These are phyloP conservation scores for Nansenia antarctica DNA, from an alignment of 2,113 vertebrate genomes.

Conservation along the genomic window DNA sequence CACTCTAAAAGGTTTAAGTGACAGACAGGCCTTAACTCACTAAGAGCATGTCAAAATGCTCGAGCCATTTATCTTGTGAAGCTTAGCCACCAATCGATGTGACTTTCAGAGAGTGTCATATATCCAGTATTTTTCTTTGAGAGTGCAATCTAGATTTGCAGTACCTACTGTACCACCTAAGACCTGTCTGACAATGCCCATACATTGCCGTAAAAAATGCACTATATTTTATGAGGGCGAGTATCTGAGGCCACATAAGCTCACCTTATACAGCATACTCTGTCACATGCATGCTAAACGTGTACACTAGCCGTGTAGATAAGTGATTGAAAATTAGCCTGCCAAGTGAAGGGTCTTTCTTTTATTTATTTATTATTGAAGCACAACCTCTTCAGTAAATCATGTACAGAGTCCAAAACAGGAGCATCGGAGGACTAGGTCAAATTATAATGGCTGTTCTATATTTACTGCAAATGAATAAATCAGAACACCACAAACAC, in stretches of 20 bases:
- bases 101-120: no score
- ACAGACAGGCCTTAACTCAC: background rate
- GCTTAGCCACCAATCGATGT: no score
- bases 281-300: background rate
- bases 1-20: background rate
- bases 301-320: background rate
- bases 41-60: background rate
- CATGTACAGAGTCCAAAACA: background rate
- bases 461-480: slow-evolving; percentile 1
- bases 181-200: no score
- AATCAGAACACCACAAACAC: background rate
- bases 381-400: slow-evolving; percentile 3
- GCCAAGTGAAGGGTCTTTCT: slow-evolving; percentile 17
- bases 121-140: no score
- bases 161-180: no score
- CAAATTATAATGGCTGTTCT: background rate
- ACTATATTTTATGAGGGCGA: no score
- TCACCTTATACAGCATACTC: background rate
- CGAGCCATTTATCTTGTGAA: no score
- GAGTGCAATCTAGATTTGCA: no score
- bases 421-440: background rate
- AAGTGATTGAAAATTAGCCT: slow-evolving; percentile 22
- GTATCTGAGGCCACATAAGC: no score
- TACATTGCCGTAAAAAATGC: no score
- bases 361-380: slow-evolving; percentile 35